Base-by-base conservation (phyloP, 1,140 invertebrate species). In the Apis dorsata region DNA sequence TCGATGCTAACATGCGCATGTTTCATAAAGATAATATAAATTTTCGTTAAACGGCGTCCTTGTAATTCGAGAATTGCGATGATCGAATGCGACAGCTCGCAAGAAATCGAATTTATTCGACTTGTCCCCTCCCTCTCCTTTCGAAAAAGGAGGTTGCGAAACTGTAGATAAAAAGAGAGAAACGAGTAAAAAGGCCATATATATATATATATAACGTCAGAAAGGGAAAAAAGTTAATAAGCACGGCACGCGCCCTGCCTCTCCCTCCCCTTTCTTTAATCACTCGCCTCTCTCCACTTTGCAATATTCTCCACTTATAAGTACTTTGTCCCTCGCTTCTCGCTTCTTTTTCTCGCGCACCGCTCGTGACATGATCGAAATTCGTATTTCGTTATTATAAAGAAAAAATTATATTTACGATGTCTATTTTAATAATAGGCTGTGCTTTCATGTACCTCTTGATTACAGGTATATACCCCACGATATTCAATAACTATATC, bases 211-310 rank as follows among this genome's bases (percentile, higher is more conserved):
- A 44, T 44, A 81, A 80, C 70, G 79, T 70, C 51, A 15, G 55
- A 62, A 51, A 76, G 70, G 34, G 68, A 89, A 91, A 92, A 91
- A 90, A 88, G 90, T 92, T 91, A 91, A 91, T 92, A 91, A 91
- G 90, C 88, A 88, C 88, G 90, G 91, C 91, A 92, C 91, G 91
- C 91, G 91, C 90, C 90, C 83, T 84, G 75, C 72, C 24, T 24
- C 77, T 79, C 87, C 85, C 74, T 13, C 84, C 75, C 65, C 77
- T 69, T 82, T 21, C 75, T 65, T 83, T 63, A 34, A 63, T 65
- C 59, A 28, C 17, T 74, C 53, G 17, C 60, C 51, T 21, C 60
- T 79, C 80, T 53, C 55, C 60, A 76, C 72, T 79, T 63, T 79
- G 17, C n/a, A 49, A 78, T 65, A 83, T 34, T 79, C 51, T 44